These are phyloP conservation scores for Synchiropus splendidus DNA, from an alignment of 2,113 vertebrate species.

Conservation along the genomic window DNA sequence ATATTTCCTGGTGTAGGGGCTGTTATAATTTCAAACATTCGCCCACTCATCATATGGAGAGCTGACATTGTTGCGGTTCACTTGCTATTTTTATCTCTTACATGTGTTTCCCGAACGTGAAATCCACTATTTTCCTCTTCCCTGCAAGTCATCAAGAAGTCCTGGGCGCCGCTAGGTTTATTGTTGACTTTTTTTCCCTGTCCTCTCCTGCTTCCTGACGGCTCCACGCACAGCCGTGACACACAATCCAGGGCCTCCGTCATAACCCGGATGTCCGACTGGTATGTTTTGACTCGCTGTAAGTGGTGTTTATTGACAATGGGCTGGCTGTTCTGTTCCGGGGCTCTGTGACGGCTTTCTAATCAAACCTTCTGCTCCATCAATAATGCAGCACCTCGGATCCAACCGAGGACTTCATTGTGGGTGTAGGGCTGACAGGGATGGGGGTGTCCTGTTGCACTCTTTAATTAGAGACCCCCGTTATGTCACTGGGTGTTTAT, in stretches of 20 bases:
- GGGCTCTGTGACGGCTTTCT: slow-evolving; percentile 60
- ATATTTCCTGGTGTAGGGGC: slow-evolving; percentile 58
- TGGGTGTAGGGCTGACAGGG: slow-evolving; percentile 55
- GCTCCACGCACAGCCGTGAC: slow-evolving; percentile 32
- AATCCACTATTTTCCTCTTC: slow-evolving; percentile 35
- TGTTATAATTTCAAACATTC: slow-evolving; percentile 60
- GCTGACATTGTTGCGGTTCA: slow-evolving; percentile 52
- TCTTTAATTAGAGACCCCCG: slow-evolving; percentile 62
- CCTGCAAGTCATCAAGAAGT: slow-evolving; percentile 32
- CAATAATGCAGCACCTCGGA: slow-evolving; percentile 63
- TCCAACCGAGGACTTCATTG: slow-evolving; percentile 53
- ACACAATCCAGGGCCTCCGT: slow-evolving; percentile 43
- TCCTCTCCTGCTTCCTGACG: slow-evolving; percentile 16
- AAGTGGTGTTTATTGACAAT: slow-evolving; percentile 66
- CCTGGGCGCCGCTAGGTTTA: slow-evolving; percentile 35
- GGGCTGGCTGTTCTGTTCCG: slow-evolving; percentile 51
- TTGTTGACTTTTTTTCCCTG: slow-evolving; percentile 29
- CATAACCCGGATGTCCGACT: slow-evolving; percentile 55
- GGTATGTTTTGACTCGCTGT: slow-evolving; percentile 63
- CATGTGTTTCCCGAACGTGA: slow-evolving; percentile 45
- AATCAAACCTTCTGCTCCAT: slow-evolving; percentile 64
- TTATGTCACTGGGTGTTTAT: slow-evolving; percentile 54
- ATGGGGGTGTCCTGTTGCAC: slow-evolving; percentile 55
- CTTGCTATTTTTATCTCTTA: slow-evolving; percentile 39
- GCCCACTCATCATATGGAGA: slow-evolving; percentile 54